Base-by-base conservation (phyloP, 2,797 vertebrate genomes). In the Geotrypetes seraphini region DNA sequence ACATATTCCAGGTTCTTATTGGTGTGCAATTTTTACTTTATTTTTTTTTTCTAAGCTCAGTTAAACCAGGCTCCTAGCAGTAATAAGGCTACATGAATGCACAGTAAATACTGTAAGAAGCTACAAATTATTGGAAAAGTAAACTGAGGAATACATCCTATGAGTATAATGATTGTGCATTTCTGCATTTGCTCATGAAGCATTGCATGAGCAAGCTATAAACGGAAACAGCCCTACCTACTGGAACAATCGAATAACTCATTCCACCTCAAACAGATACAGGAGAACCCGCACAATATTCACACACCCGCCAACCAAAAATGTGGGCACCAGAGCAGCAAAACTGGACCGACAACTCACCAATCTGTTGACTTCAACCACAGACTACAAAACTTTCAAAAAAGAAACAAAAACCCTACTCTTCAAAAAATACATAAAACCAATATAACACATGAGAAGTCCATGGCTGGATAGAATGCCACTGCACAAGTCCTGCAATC, bases 1-100 rank as follows among this genome's bases (percentile, higher is more conserved):
- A 72, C 67, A 56, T 57, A 67, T 61, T 70, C 68, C 39, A 29
- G 42, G 39, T 66, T 76, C 66, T 68, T 62, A 59, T 69, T 75
- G 70, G 55, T 75, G 60, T 65, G 55, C 78, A 78, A 81, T 83
- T 77, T 83, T 71, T 73, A 52, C 65, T 75, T 81, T 83, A 80
- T 82, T 83, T 83, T n/a, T n/a, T n/a, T n/a, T n/a, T 70, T 69
- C 75, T n/a, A n/a, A n/a, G n/a, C 65, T 71, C 61, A 48, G 66
- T 80, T 75, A 78, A 73, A 80, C 60, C 75, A 71, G 73, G 64
- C 60, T 79, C 66, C 65, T 67, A 75, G 75, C 66, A 78, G 63
- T 81, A 85, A 82, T 80, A 74, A 81, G 73, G 43, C 68, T 66
- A 55, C 63, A 51, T 63, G 68, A 73, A 69, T 64, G 60, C 49